Base-by-base conservation (phyloP, 2,888 invertebrate species). In the Pandemis cinnamomeana region DNA sequence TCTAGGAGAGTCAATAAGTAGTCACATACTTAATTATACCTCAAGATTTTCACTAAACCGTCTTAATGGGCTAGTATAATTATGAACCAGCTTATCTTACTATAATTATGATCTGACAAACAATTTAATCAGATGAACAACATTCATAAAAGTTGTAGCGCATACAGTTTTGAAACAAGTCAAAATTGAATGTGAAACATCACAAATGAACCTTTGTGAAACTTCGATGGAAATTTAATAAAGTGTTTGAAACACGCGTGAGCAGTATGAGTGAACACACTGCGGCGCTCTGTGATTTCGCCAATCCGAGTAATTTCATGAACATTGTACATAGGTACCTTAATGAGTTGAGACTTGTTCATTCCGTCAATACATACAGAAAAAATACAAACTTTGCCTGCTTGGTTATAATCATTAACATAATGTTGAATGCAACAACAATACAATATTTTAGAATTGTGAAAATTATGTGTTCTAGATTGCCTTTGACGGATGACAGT, bases 181-280 rank as follows among this genome's bases (percentile, higher is more conserved):
- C 8, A 15, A 36, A 71, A 71, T 71, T 42, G 6, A 66, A 71
- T 71, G 36, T 48, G 15, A 64, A 71, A 71, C 51, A 63, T 60
- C 48, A 20, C 64, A 48, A 64, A 58, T 69, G 64, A 69, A 69
- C 63, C 72, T 58, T 69, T 64, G 72, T 64, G 63, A 60, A 60
- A 63, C 64, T 73, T 64, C 46, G 58, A 51, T 63, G 69, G 10
- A 60, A 64, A 72, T 68, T 46, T 41, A 58, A 73, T 73, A 60
- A 72, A 60, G 41, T 51, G n/a, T 46, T 58, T 64, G 13, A 42
- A 68, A 63, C 58, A 44, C 44, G 55, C 41, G 48, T 46, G 42
- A 66, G 48, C 58, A 66, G 48, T 46, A 55, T 53, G 41, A 58
- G 55, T 53, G 41, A 58, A 64, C 55, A 48, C 41, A 63, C 44